These are phyloP conservation scores for Falcunculus frontatus DNA, from an alignment of 2,113 vertebrate genomes.

Conservation along the genomic window DNA sequence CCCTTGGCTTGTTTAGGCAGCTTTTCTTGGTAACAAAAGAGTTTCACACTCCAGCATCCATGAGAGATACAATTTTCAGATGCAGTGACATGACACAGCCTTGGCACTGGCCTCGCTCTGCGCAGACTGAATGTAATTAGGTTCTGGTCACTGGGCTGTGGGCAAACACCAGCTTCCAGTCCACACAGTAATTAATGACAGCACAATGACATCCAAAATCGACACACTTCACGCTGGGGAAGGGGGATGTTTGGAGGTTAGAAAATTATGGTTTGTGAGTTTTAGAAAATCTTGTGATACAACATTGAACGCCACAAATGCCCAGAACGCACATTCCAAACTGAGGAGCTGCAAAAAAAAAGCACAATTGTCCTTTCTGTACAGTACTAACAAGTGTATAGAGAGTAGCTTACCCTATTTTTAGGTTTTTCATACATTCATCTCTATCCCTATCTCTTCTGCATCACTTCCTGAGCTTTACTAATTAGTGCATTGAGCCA, in stretches of 20 bases:
- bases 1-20: constrained; percentile 3
- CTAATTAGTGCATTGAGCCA: constrained; percentile 7
- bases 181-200: background rate
- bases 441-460: constrained; percentile 1
- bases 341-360: background rate
- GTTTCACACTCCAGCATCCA: constrained; percentile 27
- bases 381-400: background rate
- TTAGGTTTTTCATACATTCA: background rate
- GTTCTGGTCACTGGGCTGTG: constrained; percentile 8
- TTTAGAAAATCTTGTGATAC: background rate
- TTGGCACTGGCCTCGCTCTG: background rate
- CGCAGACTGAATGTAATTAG: background rate
- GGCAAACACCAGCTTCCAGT: constrained; percentile 23
- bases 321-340: background rate
- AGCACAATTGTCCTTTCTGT: background rate
- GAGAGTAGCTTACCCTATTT: background rate
- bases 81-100: background rate
- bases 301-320: background rate
- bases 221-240: background rate
- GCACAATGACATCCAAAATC: background rate
- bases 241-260: background rate
- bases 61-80: constrained; percentile 10
- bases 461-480: constrained; percentile 35
- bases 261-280: background rate
- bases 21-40: constrained; percentile 26